Percentiles rank a stretch among this genome's conserved stretches.
These are phyloP conservation scores for Henricia sp. DNA, from an alignment of 53 echinoderm and acorn worm genomes.

Conservation along the genomic window DNA sequence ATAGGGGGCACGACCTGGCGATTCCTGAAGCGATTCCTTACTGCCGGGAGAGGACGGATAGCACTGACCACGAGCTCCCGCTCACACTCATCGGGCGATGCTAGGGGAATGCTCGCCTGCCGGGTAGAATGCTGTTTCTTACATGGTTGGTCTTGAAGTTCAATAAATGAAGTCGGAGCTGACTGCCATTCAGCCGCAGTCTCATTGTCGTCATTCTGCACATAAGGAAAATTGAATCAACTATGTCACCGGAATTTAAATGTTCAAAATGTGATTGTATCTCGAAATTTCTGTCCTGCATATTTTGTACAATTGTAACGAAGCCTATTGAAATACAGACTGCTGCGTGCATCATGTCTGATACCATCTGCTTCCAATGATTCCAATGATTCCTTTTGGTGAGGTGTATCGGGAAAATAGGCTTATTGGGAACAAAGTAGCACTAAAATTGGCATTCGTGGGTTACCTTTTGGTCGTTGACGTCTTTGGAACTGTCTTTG, in stretches of 20 bases:
- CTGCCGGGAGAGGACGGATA: conserved; percentile 3
- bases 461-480: not conserved
- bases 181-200: not conserved
- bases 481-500: not conserved
- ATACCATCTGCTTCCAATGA: no score
- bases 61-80: conserved; percentile 14
- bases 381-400: no score
- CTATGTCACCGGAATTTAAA: no score
- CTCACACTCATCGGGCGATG: conserved; percentile 11
- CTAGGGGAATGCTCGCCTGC: conserved; percentile 1
- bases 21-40: not conserved
- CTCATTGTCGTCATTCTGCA: not conserved
- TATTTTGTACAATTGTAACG: no score
- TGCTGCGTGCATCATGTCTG: no score
- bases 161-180: conserved; percentile 12
- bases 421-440: not conserved
- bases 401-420: not conserved
- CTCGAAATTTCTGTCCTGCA: no score
- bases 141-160: not conserved
- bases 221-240: not conserved
- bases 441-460: not conserved
- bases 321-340: no score
- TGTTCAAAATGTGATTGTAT: no score
- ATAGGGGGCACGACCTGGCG: conserved; percentile 26
- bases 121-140: conserved; percentile 3